phyloP scores from a whole-genome alignment of 1,140 invertebrate genomes.

The Drosophila nasuta region DNA sequence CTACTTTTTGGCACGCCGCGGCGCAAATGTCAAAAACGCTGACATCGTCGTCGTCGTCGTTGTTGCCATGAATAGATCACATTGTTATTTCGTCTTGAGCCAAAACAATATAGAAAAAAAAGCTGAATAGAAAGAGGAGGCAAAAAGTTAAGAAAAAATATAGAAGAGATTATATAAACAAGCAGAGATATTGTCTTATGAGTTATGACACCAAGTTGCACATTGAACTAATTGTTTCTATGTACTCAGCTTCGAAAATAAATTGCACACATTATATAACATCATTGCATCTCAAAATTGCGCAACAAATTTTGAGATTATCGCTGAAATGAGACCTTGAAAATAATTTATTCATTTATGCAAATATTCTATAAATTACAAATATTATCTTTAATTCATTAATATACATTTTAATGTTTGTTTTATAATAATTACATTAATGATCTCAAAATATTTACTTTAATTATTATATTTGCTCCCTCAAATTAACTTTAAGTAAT shows the following conservation, averaged over 20 bases:
- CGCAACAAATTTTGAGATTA: too few species aligned
- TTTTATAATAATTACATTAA: too few species aligned
- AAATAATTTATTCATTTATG: too few species aligned
- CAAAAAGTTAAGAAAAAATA: slow-evolving; percentile 5
- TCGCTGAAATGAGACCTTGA: too few species aligned
- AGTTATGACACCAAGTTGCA: slow-evolving; percentile 6
- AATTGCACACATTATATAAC: too few species aligned
- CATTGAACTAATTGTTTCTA: slow-evolving; percentile 27
- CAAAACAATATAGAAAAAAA: not conserved
- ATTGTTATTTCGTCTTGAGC: slow-evolving; percentile 52
- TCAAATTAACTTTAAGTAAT: too few species aligned
- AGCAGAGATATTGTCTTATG: slow-evolving; percentile 35
- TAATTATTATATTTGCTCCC: too few species aligned
- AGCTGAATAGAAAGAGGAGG: not conserved
- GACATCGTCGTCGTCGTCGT: slow-evolving; percentile 57
- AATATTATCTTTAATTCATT: too few species aligned
- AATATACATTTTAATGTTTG: too few species aligned
- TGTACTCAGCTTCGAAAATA: not conserved
- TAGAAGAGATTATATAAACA: slow-evolving; percentile 32
- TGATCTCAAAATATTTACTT: too few species aligned
- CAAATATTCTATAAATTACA: too few species aligned
- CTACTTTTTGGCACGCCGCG: slow-evolving; percentile 77
- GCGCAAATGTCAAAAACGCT: slow-evolving; percentile 72
- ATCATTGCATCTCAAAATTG: too few species aligned
- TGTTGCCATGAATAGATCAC: slow-evolving; percentile 68